Percentiles rank a stretch among this genome's conserved stretches.
Conservation (phyloP, 1,140 invertebrate genomes). For the Andricus grossulariae region DNA sequence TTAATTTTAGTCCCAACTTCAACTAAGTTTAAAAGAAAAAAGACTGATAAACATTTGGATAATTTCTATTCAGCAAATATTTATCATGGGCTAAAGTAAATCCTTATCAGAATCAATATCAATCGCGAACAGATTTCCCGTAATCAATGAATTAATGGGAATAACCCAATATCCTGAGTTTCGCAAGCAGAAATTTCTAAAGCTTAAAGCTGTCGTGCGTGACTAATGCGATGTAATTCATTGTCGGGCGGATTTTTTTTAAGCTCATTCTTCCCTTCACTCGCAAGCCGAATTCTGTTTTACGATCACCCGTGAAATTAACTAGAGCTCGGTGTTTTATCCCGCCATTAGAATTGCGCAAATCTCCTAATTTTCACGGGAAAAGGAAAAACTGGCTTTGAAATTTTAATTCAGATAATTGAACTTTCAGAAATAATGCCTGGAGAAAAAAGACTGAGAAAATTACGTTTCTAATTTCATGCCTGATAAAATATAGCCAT, state of each 20-base stretch:
- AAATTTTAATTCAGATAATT: neutral
- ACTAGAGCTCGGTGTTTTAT: slow-evolving; percentile 1
- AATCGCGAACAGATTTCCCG: no score
- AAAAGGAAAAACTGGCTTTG: neutral
- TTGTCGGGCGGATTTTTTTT: slow-evolving; percentile 34
- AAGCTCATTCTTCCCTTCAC: slow-evolving; percentile 3
- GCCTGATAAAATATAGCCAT: no score
- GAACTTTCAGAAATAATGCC: neutral
- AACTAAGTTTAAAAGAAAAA: no score
- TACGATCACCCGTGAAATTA: slow-evolving; percentile 22
- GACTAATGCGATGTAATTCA: slow-evolving; percentile 42
- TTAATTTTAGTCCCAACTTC: no score
- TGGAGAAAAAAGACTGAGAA: neutral
- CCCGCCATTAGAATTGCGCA: neutral
- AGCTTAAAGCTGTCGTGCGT: slow-evolving; percentile 31
- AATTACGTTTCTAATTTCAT: neutral
- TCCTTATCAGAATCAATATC: neutral
- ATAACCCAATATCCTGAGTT: slow-evolving; percentile 31
- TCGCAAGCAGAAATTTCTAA: slow-evolving; percentile 38
- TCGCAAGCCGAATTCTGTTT: slow-evolving; percentile 11
- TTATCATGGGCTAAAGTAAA: neutral
- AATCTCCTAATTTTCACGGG: neutral
- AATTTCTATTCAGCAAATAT: neutral
- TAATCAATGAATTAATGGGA: slow-evolving; percentile 49
- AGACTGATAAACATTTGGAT: neutral